Conservation (phyloP, 2,113 vertebrate species). For the Boleophthalmus pectinirostris region DNA sequence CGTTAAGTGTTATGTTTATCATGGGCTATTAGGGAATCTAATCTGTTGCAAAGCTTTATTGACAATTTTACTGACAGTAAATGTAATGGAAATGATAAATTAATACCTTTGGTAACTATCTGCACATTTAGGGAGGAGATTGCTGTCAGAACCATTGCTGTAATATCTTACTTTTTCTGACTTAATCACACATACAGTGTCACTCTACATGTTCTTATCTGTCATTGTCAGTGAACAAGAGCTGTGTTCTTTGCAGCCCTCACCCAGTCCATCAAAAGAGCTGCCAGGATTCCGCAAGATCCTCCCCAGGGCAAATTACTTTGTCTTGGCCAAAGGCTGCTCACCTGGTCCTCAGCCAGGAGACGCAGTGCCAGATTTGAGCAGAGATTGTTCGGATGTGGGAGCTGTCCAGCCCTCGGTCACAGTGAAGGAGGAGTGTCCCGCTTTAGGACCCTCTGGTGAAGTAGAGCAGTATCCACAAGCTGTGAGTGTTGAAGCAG, state of each 20-base stretch:
- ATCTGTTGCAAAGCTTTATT: neutral
- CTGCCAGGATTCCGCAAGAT: slow-evolving; percentile 97
- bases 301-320: slow-evolving; percentile 90
- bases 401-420: slow-evolving; percentile 63
- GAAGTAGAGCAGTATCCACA: slow-evolving; percentile 79
- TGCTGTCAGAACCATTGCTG: slow-evolving; percentile 4
- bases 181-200: neutral
- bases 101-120: neutral
- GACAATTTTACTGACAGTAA: neutral
- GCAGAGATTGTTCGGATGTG: slow-evolving; percentile 48
- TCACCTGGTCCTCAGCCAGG: slow-evolving; percentile 76
- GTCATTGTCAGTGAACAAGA: slow-evolving; percentile 2
- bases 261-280: slow-evolving; percentile 74
- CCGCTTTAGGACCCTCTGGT: slow-evolving; percentile 62
- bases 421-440: slow-evolving; percentile 68
- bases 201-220: neutral
- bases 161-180: neutral
- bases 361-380: slow-evolving; percentile 75
- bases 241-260: slow-evolving; percentile 44
- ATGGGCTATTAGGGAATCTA: neutral
- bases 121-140: neutral
- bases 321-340: slow-evolving; percentile 85
- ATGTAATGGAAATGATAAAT: neutral
- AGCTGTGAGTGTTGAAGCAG: slow-evolving; percentile 77
- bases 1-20: too few relatives aligned